Evolutionary conservation across 2,113 vertebrate genomes (phyloP).

Genomic region (Ascaphus truei): DNA sequence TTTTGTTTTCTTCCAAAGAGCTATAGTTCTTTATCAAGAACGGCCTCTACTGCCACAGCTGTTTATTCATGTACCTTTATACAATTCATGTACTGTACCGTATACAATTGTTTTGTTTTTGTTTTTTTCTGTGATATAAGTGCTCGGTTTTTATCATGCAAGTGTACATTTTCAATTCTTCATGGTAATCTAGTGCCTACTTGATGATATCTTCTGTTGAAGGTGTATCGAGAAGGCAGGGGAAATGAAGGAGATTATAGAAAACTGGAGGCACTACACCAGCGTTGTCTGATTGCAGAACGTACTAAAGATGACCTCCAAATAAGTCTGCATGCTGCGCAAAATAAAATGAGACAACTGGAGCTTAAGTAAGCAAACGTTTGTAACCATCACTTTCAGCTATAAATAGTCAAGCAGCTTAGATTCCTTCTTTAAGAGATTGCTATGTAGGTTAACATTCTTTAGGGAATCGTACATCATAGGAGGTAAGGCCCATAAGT

Average conservation of each 20-base stretch:
- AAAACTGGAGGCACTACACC: conserved; percentile 83
- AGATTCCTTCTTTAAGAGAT: neutral
- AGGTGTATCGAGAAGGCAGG: conserved; percentile 77
- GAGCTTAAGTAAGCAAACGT: conserved; percentile 78
- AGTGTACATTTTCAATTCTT: conserved; percentile 3
- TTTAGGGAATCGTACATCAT: conserved; percentile 6
- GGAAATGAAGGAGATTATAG: conserved; percentile 67
- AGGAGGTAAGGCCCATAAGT: neutral
- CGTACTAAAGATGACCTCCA: conserved; percentile 76
- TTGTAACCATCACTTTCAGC: conserved; percentile 3
- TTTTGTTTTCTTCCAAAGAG: no score
- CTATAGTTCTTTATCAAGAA: neutral
- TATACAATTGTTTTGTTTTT: neutral
- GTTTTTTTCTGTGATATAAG: no score
- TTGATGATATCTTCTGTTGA: neutral
- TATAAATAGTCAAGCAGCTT: neutral
- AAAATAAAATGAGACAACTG: conserved; percentile 80
- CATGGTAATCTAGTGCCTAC: neutral
- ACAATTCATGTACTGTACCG: no score
- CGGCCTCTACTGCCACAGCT: neutral
- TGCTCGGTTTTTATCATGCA: neutral
- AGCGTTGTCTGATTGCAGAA: conserved; percentile 80
- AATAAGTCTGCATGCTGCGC: conserved; percentile 71
- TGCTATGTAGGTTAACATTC: neutral
- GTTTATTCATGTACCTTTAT: neutral